phyloP scores from a whole-genome alignment of 64 coral and sea anemone genomes.

The Montipora foliosa region DNA sequence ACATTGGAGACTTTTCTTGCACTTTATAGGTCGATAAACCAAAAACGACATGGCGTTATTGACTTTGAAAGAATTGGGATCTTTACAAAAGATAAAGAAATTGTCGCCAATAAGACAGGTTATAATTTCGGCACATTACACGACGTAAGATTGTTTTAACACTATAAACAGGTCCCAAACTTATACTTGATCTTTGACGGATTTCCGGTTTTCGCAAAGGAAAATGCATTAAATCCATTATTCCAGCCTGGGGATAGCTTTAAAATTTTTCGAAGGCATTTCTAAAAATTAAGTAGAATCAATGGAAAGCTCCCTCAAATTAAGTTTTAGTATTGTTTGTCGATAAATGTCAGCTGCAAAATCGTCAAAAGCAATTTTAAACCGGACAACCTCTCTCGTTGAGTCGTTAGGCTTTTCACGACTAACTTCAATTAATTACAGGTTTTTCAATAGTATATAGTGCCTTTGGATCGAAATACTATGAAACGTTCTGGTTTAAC shows the following conservation, averaged over 20 bases:
- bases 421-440: background rate
- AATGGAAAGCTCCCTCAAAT: background rate
- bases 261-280: conserved; percentile 10
- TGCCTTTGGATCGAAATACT: background rate
- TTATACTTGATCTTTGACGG: background rate
- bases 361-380: background rate
- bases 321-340: background rate
- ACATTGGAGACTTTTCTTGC: background rate
- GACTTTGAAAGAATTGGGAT: conserved; percentile 11
- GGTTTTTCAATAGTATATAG: too few species aligned
- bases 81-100: conserved; percentile 28
- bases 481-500: background rate
- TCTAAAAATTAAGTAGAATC: background rate
- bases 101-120: background rate
- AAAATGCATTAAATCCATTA: background rate
- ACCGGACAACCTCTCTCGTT: background rate
- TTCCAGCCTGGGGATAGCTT: background rate
- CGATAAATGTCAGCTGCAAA: background rate
- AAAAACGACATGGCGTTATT: conserved; percentile 1
- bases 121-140: background rate
- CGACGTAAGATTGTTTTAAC: background rate
- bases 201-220: conserved; percentile 6
- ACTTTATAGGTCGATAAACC: background rate
- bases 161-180: background rate
- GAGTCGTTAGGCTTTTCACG: background rate